Evolutionary conservation across 2,113 vertebrate species (phyloP), one percentile per base, ranked within the genome.

Genomic region (Zapus hudsonius): DNA sequence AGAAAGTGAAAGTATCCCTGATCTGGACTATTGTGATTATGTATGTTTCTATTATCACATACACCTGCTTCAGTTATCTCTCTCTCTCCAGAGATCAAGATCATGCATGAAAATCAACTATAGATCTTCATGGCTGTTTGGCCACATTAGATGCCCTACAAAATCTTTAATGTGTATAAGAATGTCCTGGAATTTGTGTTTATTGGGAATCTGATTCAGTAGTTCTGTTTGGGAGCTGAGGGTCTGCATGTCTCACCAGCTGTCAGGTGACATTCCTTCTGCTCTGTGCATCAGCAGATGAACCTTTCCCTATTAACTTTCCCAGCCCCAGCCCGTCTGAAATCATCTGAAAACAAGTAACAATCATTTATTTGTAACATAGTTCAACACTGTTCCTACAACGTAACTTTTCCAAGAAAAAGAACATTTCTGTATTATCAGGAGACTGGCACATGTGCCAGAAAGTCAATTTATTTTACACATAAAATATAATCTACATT

Each of bases 401-500:
- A 33, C 4, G 5, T 90, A 76, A 96, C n/a, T 86, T 29, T 44
- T 73, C 67, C 42, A 86, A 94, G 67, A 92, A 73, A 74, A 76
- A 66, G 16, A 42, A 38, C 55, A 27, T 52, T 83, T 64, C 52
- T 44, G 22, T 64, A 64, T 55, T 73, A 81, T 81, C 57, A 88
- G 8, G 33, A 82, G 69, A 42, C 29, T 22, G 31, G 38, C 40
- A 69, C 29, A 23, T n/a, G n/a, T 76, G 29, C 29, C 42, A 89
- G 33, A 79, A 83, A 70, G 33, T 44, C 82, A 44, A 81, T 52
- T 89, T 66, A n/a, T 83, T 78, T 79, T 5, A 16, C 55, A 40
- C 67, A 31, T 92, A 91, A 96, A 89, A 90, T 57, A 82, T 9
- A 95, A 52, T n/a, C 11, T 22, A 74, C 33, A 87, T 47, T 89